These are phyloP conservation scores for Tupaia chinensis DNA, from an alignment of 2,113 vertebrate genomes.

Conservation along the genomic window DNA sequence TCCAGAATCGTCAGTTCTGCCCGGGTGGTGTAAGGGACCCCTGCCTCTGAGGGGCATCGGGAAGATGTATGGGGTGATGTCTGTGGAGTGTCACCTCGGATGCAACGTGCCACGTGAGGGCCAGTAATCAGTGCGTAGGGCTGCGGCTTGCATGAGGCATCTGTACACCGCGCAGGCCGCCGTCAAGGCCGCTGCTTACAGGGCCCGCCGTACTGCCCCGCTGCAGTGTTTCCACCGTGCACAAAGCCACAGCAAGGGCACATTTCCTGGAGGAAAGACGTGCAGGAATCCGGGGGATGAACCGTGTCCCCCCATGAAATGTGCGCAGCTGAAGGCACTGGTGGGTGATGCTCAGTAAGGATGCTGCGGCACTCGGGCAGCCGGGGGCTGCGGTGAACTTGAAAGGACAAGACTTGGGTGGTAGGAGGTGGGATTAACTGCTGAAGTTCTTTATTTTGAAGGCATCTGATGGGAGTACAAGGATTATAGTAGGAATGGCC, in stretches of 20 bases:
- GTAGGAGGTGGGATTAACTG: not conserved
- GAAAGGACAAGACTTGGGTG: not conserved
- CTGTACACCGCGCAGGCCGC: not conserved
- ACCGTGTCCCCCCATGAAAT: not conserved
- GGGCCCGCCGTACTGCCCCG: not conserved
- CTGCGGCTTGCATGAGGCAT: not conserved
- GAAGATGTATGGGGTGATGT: constrained; percentile 38
- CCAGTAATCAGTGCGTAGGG: not conserved
- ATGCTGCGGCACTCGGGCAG: not conserved
- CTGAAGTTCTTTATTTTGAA: constrained; percentile 55
- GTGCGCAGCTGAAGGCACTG: constrained; percentile 23
- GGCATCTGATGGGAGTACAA: not conserved
- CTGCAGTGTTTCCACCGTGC: not conserved
- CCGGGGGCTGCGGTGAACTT: not conserved
- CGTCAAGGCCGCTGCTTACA: not conserved
- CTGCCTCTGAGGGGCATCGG: not conserved
- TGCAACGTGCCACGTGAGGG: not conserved
- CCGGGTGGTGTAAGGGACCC: not conserved
- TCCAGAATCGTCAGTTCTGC: not conserved
- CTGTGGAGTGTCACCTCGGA: constrained; percentile 46
- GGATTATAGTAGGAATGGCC: not conserved
- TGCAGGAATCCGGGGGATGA: not conserved
- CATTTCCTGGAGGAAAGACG: constrained; percentile 18
- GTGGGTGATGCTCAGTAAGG: not conserved
- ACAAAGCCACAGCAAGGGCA: not conserved